Evolutionary conservation across 2,888 invertebrate genomes (phyloP), one percentile per base, ranked within the genome.

Genomic region (Icerya purchasi): DNA sequence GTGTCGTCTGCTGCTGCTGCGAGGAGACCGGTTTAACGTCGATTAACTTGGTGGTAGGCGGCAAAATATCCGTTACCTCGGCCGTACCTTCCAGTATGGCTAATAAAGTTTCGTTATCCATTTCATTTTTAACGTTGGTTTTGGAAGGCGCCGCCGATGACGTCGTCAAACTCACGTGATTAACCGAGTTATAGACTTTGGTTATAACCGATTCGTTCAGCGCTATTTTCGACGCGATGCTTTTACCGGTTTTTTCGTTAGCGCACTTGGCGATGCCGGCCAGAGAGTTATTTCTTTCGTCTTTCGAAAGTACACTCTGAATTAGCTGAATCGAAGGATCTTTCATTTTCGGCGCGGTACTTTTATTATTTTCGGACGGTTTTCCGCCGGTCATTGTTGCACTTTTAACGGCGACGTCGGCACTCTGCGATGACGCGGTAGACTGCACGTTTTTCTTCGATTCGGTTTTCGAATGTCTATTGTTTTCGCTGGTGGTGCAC

Each of bases 51-150:
- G n/a, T n/a, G n/a, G n/a, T n/a, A n/a, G n/a, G n/a, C 36, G 36
- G 36, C 14, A 36, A 14, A 8, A 36, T 8, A 22, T 60, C 60
- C 22, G 3, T 23, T 3, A 50, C 3, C 19, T 60, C 60, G 5
- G 52, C 20, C 2, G 60, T 60, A 36, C 60, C 60, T 56, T 60
- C 60, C 18, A 60, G 22, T 25, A 60, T 60, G 2, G 60, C 60
- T 14, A 60, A n/a, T 21, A 60, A 21, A n/a, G 60, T 60, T 5
- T 60, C 60, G 22, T 60, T 60, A 22, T 60, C 60, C 19, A 60
- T n/a, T 52, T 60, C 60, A 2, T 50, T 49, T 53, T 60, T 56
- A 23, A 22, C 22, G 25, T 49, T 24, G 2, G 5, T n/a, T 3
- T 10, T 18, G n/a, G 19, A 14, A n/a, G 23, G 23, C 22, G 50